Evolutionary conservation across 2,797 vertebrate genomes (phyloP).

Genomic region (Crenuchus spilurus): DNA sequence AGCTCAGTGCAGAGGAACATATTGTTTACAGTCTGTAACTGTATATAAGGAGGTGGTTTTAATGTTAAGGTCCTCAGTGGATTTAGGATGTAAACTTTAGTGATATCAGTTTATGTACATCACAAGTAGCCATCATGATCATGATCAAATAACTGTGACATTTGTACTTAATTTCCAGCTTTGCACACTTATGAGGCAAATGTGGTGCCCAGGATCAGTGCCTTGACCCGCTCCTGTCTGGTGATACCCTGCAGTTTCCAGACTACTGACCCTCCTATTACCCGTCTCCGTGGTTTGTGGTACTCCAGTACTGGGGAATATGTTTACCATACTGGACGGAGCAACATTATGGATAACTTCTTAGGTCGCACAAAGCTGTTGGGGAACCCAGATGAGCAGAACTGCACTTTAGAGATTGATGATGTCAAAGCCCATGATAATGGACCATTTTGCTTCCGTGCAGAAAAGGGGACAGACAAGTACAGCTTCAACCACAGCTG

Average conservation of each 20-base stretch:
- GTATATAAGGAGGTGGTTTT: too few species aligned
- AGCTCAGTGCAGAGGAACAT: too few species aligned
- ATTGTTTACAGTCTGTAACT: too few species aligned
- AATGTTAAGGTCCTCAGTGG: too few species aligned
- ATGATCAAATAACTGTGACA: too few species aligned
- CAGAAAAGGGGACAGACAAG: constrained; percentile 44
- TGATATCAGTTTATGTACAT: too few species aligned
- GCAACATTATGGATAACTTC: constrained; percentile 62
- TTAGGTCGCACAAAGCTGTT: constrained; percentile 64
- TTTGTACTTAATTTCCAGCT: too few species aligned
- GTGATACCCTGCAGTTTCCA: constrained; percentile 70
- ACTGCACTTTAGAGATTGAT: constrained; percentile 70
- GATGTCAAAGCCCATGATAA: constrained; percentile 69
- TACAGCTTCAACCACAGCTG: constrained; percentile 70
- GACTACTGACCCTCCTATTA: neutral
- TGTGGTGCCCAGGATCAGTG: constrained; percentile 60
- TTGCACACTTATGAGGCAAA: constrained; percentile 39
- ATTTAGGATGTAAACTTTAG: too few species aligned
- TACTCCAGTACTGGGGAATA: constrained; percentile 49
- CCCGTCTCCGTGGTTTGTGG: constrained; percentile 60
- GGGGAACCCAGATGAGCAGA: constrained; percentile 56
- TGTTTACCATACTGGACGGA: constrained; percentile 62
- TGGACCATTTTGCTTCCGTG: constrained; percentile 69
- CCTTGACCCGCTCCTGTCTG: constrained; percentile 67
- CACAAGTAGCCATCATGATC: too few species aligned